Percentiles rank a stretch among this genome's conserved stretches.
Conservation (phyloP, 2,113 vertebrate species). For the Taxidea taxus region DNA sequence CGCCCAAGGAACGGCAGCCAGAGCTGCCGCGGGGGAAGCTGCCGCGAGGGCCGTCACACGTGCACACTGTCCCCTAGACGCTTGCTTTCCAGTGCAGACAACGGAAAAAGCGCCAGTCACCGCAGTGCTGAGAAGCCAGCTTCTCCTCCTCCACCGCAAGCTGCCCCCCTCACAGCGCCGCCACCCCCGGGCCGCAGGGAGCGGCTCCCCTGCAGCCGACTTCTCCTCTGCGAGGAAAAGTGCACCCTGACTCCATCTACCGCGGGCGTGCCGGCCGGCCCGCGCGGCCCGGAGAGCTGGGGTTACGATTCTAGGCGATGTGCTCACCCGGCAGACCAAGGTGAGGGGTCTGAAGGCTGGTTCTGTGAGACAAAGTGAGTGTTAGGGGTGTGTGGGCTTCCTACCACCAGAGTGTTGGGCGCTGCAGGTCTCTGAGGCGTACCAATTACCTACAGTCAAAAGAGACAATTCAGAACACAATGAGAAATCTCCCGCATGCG, state of each 20-base stretch:
- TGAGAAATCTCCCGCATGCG: conserved; percentile 5
- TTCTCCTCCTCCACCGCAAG: neutral
- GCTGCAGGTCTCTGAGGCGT: conserved; percentile 95
- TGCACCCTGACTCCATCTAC: neutral
- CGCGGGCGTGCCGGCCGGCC: rapidly evolving
- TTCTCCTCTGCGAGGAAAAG: neutral
- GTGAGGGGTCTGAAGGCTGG: conserved; percentile 95
- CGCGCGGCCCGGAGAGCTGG: neutral
- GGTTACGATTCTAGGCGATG: conserved; percentile 23
- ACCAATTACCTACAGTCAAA: conserved; percentile 90
- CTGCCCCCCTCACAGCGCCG: neutral
- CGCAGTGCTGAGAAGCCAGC: neutral
- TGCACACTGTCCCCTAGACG: rapidly evolving
- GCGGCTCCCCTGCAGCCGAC: neutral
- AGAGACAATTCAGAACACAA: conserved; percentile 52
- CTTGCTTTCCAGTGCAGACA: neutral
- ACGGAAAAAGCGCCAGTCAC: neutral
- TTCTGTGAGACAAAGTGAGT: conserved; percentile 96
- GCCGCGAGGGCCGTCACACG: neutral
- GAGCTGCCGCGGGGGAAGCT: neutral
- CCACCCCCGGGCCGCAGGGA: neutral
- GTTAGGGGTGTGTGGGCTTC: conserved; percentile 97
- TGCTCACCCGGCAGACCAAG: conserved; percentile 97
- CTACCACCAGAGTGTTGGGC: conserved; percentile 93
- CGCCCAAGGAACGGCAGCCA: neutral